Percentiles rank a stretch among this genome's conserved stretches.
phyloP scores from a whole-genome alignment of 2,888 invertebrate species.

The Netelia fuscicornis region DNA sequence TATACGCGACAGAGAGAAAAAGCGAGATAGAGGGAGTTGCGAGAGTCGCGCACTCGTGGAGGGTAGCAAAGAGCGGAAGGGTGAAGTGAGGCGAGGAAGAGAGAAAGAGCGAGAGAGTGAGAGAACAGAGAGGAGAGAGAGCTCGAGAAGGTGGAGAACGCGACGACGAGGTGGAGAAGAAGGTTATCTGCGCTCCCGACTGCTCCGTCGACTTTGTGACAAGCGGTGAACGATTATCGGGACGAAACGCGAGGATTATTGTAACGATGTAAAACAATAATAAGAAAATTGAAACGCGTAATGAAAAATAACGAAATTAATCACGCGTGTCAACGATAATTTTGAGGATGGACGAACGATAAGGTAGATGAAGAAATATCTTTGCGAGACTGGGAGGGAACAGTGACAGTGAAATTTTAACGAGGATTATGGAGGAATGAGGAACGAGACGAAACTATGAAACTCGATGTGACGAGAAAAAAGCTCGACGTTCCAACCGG shows the following conservation, averaged over 20 bases:
- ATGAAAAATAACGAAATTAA: not conserved
- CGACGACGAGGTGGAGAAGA: constrained; percentile 67
- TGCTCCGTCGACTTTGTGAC: constrained; percentile 58
- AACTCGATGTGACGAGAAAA: too few relatives aligned
- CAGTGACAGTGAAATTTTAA: constrained; percentile 25
- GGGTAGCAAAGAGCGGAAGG: constrained; percentile 53
- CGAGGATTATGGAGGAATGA: constrained; percentile 7
- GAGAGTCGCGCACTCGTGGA: constrained; percentile 41
- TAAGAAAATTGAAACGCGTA: not conserved
- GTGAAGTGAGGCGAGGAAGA: constrained; percentile 43
- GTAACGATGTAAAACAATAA: not conserved
- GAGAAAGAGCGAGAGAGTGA: constrained; percentile 41
- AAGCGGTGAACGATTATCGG: constrained; percentile 33
- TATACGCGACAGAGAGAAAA: constrained; percentile 31
- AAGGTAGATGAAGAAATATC: too few relatives aligned
- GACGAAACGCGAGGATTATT: not conserved
- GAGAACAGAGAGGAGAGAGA: constrained; percentile 51
- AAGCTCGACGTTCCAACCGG: not conserved
- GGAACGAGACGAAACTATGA: not conserved
- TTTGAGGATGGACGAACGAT: not conserved
- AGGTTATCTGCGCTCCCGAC: constrained; percentile 62
- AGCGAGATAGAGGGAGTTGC: constrained; percentile 56
- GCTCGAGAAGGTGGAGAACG: constrained; percentile 67
- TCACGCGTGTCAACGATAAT: not conserved
- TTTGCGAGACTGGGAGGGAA: not conserved